Evolutionary conservation across 2,113 vertebrate species (phyloP).

Genomic region (Miniopterus natalensis): DNA sequence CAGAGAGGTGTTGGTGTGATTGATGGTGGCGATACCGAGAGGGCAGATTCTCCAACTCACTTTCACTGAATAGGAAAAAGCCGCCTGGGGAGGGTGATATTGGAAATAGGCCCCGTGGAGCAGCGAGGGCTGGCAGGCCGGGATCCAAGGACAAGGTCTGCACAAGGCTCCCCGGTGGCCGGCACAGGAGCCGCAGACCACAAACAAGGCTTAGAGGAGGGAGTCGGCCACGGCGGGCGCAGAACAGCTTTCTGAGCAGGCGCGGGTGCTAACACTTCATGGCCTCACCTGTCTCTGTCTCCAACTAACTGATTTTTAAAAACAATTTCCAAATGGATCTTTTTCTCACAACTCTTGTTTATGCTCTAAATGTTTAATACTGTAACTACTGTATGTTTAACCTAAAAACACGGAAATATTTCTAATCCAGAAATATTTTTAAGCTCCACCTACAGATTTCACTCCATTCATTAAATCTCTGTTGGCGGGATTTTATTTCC

Average conservation of each 20-base stretch:
- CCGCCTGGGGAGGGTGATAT: background rate
- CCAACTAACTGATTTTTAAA: background rate
- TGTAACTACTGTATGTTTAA: background rate
- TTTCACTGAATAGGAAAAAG: background rate
- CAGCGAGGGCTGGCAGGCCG: background rate
- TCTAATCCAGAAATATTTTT: background rate
- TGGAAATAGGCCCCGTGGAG: background rate
- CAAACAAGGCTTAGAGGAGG: background rate
- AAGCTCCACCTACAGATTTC: conserved; percentile 42
- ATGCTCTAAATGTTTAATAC: background rate
- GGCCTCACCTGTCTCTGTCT: background rate
- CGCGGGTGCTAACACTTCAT: background rate
- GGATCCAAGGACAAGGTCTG: background rate
- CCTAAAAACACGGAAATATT: background rate
- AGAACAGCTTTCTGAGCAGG: background rate
- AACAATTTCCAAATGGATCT: background rate
- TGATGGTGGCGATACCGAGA: background rate
- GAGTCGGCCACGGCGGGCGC: background rate
- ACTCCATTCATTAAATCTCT: background rate
- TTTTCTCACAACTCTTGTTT: background rate
- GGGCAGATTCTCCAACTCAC: background rate
- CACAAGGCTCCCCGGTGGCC: background rate
- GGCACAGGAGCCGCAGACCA: background rate
- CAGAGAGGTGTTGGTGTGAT: background rate
- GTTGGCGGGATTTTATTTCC: background rate